Conservation (phyloP, 2,113 vertebrate species). For the Oryzias woworae region DNA sequence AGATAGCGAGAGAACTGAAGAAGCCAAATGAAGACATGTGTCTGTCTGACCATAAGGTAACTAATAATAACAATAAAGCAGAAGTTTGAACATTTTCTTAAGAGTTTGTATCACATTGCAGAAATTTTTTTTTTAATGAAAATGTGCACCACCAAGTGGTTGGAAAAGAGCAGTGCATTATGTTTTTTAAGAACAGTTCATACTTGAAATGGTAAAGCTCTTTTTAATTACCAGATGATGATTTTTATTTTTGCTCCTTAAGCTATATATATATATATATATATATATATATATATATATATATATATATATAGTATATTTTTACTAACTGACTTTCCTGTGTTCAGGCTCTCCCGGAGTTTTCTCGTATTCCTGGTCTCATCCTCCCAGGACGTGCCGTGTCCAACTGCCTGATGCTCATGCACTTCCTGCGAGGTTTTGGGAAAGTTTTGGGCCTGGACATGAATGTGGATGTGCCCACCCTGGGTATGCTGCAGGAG, state of each 20-base stretch:
- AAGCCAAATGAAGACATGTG: conserved; percentile 99
- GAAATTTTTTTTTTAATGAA: conserved; percentile 32
- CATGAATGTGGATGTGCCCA: conserved; percentile 87
- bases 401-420: conserved; percentile 95
- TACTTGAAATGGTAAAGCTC: no score
- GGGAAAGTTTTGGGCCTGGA: conserved; percentile 97
- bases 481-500: conserved; percentile 91
- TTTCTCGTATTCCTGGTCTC: conserved; percentile 92
- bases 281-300: background rate
- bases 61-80: background rate
- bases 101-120: conserved; percentile 4
- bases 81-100: conserved; percentile 3
- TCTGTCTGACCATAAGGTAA: conserved; percentile 96
- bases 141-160: conserved; percentile 61
- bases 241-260: background rate
- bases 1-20: conserved; percentile 97
- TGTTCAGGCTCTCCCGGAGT: conserved; percentile 88
- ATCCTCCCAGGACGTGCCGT: conserved; percentile 90
- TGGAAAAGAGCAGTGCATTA: conserved; percentile 32
- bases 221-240: background rate
- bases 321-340: conserved; percentile 3
- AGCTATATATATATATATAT: background rate
- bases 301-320: background rate
- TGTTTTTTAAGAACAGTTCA: background rate
- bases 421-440: conserved; percentile 96